Evolutionary conservation across 2,797 vertebrate species (phyloP).

Genomic region (Sebastes oblongus): DNA sequence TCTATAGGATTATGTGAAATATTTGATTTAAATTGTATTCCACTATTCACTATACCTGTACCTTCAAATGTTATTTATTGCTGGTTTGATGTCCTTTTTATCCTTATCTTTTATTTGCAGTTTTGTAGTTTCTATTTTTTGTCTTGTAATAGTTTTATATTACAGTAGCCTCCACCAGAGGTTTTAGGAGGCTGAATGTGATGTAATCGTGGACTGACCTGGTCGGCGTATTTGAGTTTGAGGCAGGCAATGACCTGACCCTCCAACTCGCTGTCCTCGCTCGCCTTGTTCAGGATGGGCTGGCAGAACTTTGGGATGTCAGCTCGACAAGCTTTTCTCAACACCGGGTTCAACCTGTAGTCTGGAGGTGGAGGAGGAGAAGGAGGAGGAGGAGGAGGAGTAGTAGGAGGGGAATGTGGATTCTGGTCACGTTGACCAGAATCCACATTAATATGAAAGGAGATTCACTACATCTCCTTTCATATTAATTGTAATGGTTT

Average conservation of each 20-base stretch:
- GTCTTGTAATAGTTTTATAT: neutral
- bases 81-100: neutral
- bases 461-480: neutral
- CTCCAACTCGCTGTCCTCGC: conserved; percentile 91
- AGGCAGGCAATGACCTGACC: conserved; percentile 95
- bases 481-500: neutral
- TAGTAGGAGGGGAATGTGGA: neutral
- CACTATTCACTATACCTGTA: too few species aligned
- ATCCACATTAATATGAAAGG: too few species aligned
- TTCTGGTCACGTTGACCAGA: neutral
- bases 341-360: conserved; percentile 92
- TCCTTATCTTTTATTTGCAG: neutral
- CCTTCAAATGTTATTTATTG: neutral
- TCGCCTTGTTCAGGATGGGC: conserved; percentile 88
- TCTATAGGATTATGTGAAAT: neutral
- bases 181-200: neutral
- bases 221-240: conserved; percentile 94
- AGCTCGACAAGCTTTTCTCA: conserved; percentile 95
- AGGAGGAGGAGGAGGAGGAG: neutral
- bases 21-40: neutral
- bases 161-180: neutral
- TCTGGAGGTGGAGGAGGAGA: conserved; percentile 75
- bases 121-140: neutral
- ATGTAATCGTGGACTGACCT: conserved; percentile 75
- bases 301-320: conserved; percentile 98